These are phyloP conservation scores for Caenorhabditis afra DNA, from an alignment of 2,888 invertebrate species.

Conservation along the genomic window DNA sequence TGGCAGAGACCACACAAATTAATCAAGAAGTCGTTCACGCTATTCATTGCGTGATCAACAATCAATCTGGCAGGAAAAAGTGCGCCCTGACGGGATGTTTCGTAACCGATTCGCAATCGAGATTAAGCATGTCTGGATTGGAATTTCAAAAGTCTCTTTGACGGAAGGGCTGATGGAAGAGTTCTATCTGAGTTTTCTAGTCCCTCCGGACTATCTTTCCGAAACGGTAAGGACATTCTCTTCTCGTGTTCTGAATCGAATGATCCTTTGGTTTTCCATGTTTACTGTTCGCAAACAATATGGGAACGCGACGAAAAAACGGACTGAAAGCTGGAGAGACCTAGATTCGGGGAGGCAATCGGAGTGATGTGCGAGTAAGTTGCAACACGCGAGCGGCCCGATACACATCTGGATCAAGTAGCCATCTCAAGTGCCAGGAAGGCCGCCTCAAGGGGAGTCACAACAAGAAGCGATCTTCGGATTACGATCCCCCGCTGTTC, in stretches of 20 bases:
- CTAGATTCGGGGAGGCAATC: background rate
- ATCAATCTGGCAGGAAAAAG: too few species aligned
- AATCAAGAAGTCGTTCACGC: too few species aligned
- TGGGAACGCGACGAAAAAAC: conserved; percentile 34
- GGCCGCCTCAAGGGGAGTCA: conserved; percentile 5
- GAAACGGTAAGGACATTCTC: too few species aligned
- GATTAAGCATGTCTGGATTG: too few species aligned
- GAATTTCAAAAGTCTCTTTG: too few species aligned
- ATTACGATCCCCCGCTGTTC: background rate
- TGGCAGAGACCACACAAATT: conserved; percentile 11
- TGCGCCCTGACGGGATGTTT: too few species aligned
- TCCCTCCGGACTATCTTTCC: too few species aligned
- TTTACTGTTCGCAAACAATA: conserved; percentile 34
- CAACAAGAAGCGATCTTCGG: conserved; percentile 11
- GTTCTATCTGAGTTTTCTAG: too few species aligned
- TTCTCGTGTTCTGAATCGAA: conserved; percentile 11
- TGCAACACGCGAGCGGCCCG: conserved; percentile 33
- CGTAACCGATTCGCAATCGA: too few species aligned
- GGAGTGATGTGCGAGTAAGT: conserved; percentile 7
- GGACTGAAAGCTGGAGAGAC: conserved; percentile 19
- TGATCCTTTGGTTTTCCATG: conserved; percentile 26
- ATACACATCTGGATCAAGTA: conserved; percentile 57
- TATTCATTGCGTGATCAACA: too few species aligned
- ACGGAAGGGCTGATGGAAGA: too few species aligned
- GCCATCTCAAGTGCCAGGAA: conserved; percentile 39